Evolutionary conservation across 1,140 invertebrate species (phyloP), one percentile per base, ranked within the genome.

Genomic region (Dendroctonus ponderosae): DNA sequence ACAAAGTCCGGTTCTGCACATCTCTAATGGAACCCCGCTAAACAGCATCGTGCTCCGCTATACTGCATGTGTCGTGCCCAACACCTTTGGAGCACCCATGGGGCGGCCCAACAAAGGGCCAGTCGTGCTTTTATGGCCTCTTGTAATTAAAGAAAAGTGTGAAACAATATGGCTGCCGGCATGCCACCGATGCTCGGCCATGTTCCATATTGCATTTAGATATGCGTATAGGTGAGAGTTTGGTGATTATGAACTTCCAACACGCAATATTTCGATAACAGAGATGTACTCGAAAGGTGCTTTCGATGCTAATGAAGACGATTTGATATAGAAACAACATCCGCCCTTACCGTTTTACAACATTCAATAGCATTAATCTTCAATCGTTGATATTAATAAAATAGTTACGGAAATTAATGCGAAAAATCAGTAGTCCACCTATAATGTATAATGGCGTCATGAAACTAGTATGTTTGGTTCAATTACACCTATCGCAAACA

Each of bases 71-170:
- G 43, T 63, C 50, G 50, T 54, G 61, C 41, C 61, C 61, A 63
- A 63, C 61, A 63, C 61, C 61, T 63, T 38, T 63, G 61, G 61
- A 46, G 50, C 50, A 49, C 61, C 61, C 50, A 54, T 53, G 61
- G 61, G 61, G 50, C 61, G 61, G 50, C 61, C 61, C 40, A 54
- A 53, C 50, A 63, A 63, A 63, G 61, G 61, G 61, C 61, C 61
- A 53, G 43, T 26, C 61, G 61, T 53, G 50, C 48, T 63, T 63
- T 63, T 63, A 63, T 54, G 61, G 61, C 61, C 61, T 63, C 61
- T 63, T 54, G 50, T 63, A 63, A 63, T 63, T 63, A 63, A 63
- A 54, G 61, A 63, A 63, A 63, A 63, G 41, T 53, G 61, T 54
- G 50, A 63, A 63, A 63, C 61, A 63, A 63, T 63, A 63, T 63